These are phyloP conservation scores for Phaetusa simplex DNA, from an alignment of 2,113 vertebrate genomes.

Conservation along the genomic window DNA sequence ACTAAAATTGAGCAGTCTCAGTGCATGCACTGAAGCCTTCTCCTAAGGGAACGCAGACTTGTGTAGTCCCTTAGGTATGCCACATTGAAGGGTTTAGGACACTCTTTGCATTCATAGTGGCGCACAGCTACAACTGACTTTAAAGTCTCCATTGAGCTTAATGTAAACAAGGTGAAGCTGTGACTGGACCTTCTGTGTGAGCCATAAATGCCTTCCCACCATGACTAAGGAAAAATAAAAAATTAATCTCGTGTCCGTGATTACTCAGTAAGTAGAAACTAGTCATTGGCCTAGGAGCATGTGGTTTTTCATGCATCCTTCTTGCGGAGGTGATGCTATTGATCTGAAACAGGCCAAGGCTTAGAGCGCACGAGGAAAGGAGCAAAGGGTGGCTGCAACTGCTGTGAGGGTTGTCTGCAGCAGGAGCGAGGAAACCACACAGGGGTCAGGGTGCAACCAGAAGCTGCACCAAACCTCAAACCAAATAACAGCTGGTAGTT, in stretches of 20 bases:
- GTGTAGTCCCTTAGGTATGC: neutral
- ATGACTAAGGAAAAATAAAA: neutral
- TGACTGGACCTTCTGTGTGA: neutral
- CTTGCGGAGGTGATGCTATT: neutral
- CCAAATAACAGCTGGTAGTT: conserved; percentile 21
- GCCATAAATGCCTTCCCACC: neutral
- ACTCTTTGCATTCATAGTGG: neutral
- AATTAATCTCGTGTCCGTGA: neutral
- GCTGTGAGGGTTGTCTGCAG: neutral
- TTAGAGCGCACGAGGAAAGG: accelerated
- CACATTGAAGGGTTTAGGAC: neutral
- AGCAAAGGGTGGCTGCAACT: neutral
- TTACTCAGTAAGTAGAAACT: neutral
- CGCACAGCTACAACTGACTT: neutral
- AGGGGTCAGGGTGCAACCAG: neutral
- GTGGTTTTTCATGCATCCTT: neutral
- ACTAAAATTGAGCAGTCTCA: neutral
- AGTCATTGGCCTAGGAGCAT: neutral
- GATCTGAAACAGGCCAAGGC: neutral
- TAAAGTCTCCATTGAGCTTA: neutral
- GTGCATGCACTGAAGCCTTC: neutral
- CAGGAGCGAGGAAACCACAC: neutral
- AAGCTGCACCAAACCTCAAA: neutral
- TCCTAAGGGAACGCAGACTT: neutral
- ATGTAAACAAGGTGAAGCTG: neutral